These are phyloP conservation scores for Vannuccia rotundouncinata DNA, from an alignment of 2,888 invertebrate species.

Conservation along the genomic window DNA sequence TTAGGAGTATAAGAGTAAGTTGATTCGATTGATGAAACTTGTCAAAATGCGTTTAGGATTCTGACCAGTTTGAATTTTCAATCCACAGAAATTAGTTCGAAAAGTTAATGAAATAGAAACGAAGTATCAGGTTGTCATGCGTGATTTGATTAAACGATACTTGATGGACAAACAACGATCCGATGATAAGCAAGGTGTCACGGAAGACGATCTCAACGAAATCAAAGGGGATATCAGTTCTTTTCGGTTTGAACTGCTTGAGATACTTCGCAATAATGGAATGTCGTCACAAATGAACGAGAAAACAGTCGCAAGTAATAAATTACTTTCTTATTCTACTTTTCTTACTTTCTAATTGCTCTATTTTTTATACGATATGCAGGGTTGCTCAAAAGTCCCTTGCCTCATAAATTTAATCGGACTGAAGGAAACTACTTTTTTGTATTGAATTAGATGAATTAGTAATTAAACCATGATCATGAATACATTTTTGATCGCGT, in stretches of 20 bases:
- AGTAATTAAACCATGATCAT: no score
- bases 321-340: no score
- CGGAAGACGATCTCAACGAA: constrained; percentile 97
- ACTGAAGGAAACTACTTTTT: no score
- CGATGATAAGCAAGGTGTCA: constrained; percentile 89
- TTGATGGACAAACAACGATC: constrained; percentile 91
- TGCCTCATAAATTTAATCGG: no score
- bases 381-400: no score
- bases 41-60: not conserved
- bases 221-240: constrained; percentile 98
- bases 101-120: constrained; percentile 87
- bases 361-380: no score
- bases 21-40: not conserved
- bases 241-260: constrained; percentile 90
- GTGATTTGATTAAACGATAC: constrained; percentile 87
- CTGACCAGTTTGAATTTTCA: not conserved
- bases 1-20: constrained; percentile 58
- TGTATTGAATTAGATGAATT: no score
- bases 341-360: no score
- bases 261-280: no score
- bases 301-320: no score
- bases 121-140: constrained; percentile 89
- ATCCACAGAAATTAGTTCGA: constrained; percentile 81
- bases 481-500: no score
- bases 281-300: no score